phyloP scores from a whole-genome alignment of 2,113 vertebrate genomes.

The Pao palembangensis region DNA sequence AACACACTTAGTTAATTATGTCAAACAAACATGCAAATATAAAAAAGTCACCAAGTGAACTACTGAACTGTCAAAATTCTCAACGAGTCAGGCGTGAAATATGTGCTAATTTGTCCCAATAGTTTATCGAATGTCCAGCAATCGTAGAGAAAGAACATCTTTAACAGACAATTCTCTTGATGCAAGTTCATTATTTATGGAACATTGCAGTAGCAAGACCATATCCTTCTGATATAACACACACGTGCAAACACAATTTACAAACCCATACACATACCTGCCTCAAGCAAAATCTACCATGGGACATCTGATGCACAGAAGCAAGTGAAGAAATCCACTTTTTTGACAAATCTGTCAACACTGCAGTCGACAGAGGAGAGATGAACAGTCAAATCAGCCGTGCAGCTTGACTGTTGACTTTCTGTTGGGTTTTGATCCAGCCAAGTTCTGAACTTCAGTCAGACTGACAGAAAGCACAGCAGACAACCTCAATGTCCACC shows the following conservation, averaged over 20 bases:
- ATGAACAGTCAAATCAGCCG: slow-evolving; percentile 51
- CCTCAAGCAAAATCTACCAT: slow-evolving; percentile 55
- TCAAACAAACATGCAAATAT: slow-evolving; percentile 10
- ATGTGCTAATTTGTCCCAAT: neutral
- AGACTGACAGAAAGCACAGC: slow-evolving; percentile 41
- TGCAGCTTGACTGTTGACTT: slow-evolving; percentile 53
- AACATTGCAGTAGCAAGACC: slow-evolving; percentile 26
- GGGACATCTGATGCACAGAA: slow-evolving; percentile 58
- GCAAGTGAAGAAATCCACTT: slow-evolving; percentile 63
- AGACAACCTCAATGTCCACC: slow-evolving; percentile 26
- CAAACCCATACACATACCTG: slow-evolving; percentile 29
- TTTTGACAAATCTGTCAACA: slow-evolving; percentile 59
- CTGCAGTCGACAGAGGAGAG: slow-evolving; percentile 57
- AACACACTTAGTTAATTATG: neutral
- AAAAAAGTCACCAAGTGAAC: slow-evolving; percentile 8
- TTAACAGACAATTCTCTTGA: slow-evolving; percentile 18
- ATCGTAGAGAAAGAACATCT: slow-evolving; percentile 11
- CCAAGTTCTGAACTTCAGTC: slow-evolving; percentile 46
- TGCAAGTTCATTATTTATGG: slow-evolving; percentile 41
- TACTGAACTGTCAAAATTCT: slow-evolving; percentile 5
- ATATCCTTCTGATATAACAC: slow-evolving; percentile 10
- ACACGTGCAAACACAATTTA: slow-evolving; percentile 16
- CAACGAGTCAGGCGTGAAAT: neutral
- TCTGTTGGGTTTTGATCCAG: slow-evolving; percentile 39
- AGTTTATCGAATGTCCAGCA: slow-evolving; percentile 20